Evolutionary conservation across 2,888 invertebrate genomes (phyloP).

Genomic region (Scaptomyza cyrtandrae): DNA sequence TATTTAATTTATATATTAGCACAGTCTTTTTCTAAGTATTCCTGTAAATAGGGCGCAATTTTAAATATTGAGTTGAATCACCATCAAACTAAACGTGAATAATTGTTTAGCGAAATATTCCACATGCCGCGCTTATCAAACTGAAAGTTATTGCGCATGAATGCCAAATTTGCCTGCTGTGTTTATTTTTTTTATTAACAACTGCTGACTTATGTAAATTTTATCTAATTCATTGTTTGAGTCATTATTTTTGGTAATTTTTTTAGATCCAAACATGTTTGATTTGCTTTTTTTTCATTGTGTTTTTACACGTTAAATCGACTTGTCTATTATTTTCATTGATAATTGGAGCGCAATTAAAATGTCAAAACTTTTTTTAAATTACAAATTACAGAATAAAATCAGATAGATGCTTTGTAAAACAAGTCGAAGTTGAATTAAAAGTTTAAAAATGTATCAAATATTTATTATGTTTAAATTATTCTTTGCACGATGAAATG

Average conservation of each 20-base stretch:
- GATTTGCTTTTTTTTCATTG: no score
- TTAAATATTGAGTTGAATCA: conserved; percentile 31
- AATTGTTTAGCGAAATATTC: conserved; percentile 8
- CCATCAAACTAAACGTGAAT: conserved; percentile 7
- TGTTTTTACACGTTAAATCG: not conserved
- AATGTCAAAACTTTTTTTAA: not conserved
- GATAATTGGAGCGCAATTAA: not conserved
- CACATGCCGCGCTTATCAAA: not conserved
- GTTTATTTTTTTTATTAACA: conserved; percentile 1
- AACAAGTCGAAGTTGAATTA: no score
- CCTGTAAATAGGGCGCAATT: conserved; percentile 30
- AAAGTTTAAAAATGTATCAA: no score
- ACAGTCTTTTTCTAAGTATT: not conserved
- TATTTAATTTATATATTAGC: conserved; percentile 38
- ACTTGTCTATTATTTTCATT: not conserved
- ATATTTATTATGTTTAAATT: no score
- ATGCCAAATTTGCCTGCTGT: not conserved
- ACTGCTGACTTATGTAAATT: conserved; percentile 35
- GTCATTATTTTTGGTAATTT: conserved; percentile 16
- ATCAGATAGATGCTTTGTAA: not conserved
- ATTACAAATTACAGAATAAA: not conserved
- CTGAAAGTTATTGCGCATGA: conserved; percentile 12
- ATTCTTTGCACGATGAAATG: no score
- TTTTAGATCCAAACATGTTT: no score
- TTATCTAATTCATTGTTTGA: conserved; percentile 15